Conservation (phyloP, 2,888 invertebrate species). For the Drymonia ruficornis region DNA sequence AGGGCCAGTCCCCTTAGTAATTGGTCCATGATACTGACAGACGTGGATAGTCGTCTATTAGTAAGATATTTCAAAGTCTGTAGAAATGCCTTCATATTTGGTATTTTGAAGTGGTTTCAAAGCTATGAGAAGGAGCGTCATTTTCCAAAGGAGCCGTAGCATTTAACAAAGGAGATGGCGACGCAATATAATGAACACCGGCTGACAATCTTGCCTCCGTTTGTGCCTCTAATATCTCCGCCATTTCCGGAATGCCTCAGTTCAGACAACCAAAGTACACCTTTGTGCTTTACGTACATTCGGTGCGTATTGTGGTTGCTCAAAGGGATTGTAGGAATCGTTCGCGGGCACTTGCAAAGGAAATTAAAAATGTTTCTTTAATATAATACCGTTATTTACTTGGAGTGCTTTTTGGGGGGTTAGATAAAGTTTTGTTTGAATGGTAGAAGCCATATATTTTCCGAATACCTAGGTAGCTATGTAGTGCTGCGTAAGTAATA, state of each 20-base stretch:
- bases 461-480: too few species aligned
- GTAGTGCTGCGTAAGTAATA: too few species aligned
- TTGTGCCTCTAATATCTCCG: background rate
- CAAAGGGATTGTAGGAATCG: constrained; percentile 3
- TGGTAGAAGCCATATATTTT: too few species aligned
- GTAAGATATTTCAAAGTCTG: too few species aligned
- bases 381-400: constrained; percentile 1
- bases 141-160: too few species aligned
- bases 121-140: too few species aligned
- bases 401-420: background rate
- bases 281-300: background rate
- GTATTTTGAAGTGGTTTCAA: too few species aligned
- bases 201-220: background rate
- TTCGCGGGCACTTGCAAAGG: background rate
- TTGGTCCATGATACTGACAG: too few species aligned
- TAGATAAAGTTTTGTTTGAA: background rate
- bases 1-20: too few species aligned
- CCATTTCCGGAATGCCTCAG: background rate
- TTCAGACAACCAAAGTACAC: background rate
- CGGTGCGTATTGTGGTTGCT: background rate
- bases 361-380: background rate
- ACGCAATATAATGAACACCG: background rate
- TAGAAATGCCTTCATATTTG: too few species aligned
- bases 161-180: too few species aligned
- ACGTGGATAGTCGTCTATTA: too few species aligned